Base-by-base conservation (phyloP, 2,888 invertebrate genomes). In the Cheilosia pagana region DNA sequence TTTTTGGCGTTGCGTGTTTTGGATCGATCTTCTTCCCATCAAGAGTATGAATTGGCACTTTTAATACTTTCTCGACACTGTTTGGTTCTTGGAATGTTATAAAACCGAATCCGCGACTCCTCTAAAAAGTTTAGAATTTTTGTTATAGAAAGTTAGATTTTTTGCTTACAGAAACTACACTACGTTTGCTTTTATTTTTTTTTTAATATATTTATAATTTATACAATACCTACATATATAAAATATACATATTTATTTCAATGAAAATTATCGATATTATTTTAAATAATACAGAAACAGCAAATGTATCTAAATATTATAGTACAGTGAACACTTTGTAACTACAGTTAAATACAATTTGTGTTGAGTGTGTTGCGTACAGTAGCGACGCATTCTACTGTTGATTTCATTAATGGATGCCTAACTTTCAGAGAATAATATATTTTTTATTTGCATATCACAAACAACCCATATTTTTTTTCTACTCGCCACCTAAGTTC, bases 11-110 rank as follows among this genome's bases (percentile, higher is more conserved):
- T 77, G 97, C 97, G 93, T 97, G 97, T 90, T 98, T 98, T 76
- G 98, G 98, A 92, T 98, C 98, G 91, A 98, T 98, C 92, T 97
- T 96, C 92, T 98, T 98, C 87, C 97, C 97, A 92, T 98, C 97
- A 88, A 98, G 93, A 67, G 97, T 97, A 93, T 97, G 97, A 87
- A 97, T 96, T 77, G 97, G 97, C 88, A 97, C 96, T 89, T 97
- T 96, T 72, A 98, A 94, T 81, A 98, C 97, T 93, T 97, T 97
- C 92, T 97, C 97, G 87, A 98, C 97, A 90, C 97, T 96, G 88
- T 95, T 94, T 75, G 97, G 96, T 92, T 97, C 97, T 92, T 96
- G 95, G 93, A 98, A 98, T 90, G 97, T 97, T 92, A 98, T 97
- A 94, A 98, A 98, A 90, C 97, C 90, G 92, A 98, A 98, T 90